Percentiles rank a stretch among this genome's conserved stretches.
phyloP scores from a whole-genome alignment of 2,888 invertebrate genomes.

The Meganola albula region DNA sequence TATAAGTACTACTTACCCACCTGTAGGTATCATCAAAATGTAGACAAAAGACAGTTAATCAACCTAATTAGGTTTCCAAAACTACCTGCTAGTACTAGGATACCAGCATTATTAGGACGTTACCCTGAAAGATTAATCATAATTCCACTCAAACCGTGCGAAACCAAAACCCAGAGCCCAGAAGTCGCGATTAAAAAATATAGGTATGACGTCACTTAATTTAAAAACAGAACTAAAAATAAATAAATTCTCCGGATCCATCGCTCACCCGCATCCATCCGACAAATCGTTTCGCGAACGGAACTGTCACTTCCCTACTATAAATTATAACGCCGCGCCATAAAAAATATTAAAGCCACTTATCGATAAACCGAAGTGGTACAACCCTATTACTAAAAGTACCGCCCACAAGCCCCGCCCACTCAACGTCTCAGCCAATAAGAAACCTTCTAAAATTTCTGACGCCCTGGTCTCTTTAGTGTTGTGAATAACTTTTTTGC shows the following conservation, averaged over 20 bases:
- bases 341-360: slow-evolving; percentile 52
- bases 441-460: slow-evolving; percentile 30
- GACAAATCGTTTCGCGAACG: slow-evolving; percentile 40
- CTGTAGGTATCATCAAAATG: too few relatives aligned
- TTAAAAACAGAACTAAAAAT: slow-evolving; percentile 17
- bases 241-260: slow-evolving; percentile 33
- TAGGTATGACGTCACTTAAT: slow-evolving; percentile 24
- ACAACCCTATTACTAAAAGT: slow-evolving; percentile 49
- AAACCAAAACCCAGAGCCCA: too few relatives aligned
- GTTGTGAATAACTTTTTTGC: slow-evolving; percentile 66
- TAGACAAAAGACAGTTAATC: too few relatives aligned
- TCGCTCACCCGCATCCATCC: slow-evolving; percentile 40
- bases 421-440: slow-evolving; percentile 49
- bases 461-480: slow-evolving; percentile 62
- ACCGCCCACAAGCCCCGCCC: slow-evolving; percentile 58
- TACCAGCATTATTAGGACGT: too few relatives aligned
- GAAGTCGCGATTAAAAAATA: too few relatives aligned
- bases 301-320: slow-evolving; percentile 60
- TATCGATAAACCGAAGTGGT: slow-evolving; percentile 58
- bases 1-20: too few relatives aligned
- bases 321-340: slow-evolving; percentile 62
- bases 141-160: too few relatives aligned
- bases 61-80: too few relatives aligned
- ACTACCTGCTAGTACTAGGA: too few relatives aligned
- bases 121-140: too few relatives aligned